phyloP scores from a whole-genome alignment of 2,113 vertebrate species.

The Heptranchias perlo region DNA sequence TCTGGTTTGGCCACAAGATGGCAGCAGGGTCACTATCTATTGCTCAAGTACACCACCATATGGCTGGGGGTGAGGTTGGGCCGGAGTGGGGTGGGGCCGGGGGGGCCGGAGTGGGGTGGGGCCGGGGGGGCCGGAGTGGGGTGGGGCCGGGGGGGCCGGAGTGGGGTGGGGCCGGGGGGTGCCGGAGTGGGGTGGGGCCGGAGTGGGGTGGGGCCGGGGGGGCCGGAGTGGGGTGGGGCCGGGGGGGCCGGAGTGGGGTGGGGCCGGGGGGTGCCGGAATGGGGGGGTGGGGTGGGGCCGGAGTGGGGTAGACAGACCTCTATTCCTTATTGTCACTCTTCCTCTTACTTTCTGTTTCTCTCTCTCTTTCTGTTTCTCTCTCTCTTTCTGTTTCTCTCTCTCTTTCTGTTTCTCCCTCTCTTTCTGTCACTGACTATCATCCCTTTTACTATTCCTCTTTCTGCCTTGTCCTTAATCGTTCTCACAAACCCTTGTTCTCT shows the following conservation, averaged over 20 bases:
- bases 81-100: constrained; percentile 52
- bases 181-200: not conserved
- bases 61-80: constrained; percentile 56
- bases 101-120: constrained; percentile 50
- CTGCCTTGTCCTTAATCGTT: too few relatives aligned
- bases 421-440: not conserved
- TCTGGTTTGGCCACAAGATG: too few relatives aligned
- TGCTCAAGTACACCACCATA: constrained; percentile 36
- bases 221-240: not conserved
- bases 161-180: too few relatives aligned
- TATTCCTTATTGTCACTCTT: not conserved
- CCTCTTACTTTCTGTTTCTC: not conserved
- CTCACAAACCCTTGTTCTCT: not conserved
- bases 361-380: not conserved
- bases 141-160: too few relatives aligned
- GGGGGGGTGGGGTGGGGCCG: not conserved
- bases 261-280: not conserved
- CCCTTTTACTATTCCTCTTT: not conserved
- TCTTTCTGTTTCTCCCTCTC: too few relatives aligned
- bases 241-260: too few relatives aligned
- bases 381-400: not conserved
- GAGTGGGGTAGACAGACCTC: not conserved
- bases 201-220: not conserved
- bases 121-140: constrained; percentile 38
- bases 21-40: too few relatives aligned